Base-by-base conservation (phyloP, 2,888 invertebrate species). In the Agrotis puta region DNA sequence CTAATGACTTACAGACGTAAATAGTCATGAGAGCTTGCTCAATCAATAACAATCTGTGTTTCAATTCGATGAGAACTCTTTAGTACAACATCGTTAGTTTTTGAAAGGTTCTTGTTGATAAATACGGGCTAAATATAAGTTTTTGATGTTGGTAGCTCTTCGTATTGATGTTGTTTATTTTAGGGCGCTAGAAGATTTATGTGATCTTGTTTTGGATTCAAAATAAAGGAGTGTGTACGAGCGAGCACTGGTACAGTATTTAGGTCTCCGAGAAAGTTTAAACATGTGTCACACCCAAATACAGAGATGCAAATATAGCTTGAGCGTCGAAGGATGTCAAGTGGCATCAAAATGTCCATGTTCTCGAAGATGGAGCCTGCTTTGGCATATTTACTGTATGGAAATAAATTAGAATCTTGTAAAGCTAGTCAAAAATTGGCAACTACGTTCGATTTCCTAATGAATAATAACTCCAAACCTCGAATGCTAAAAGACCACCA, bases 1-100 rank as follows among this genome's bases (percentile, higher is more conserved):
- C 64, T 62, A 86, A 76, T 85, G 81, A 82, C 66, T 80, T 84
- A 72, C 74, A 74, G 74, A 76, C 70, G 65, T 70, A 85, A 85
- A 88, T 84, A 86, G 81, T 62, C 63, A 77, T 66, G 73, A 74
- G 79, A 72, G 64, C 65, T 68, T 45, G 57, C 65, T 75, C 70
- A 74, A 84, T 81, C 77, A 83, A 82, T 80, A 82, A 71, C 74
- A 80, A 58, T 70, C 51, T 22, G 63, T 45, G 54, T 63, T 43
- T 50, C 45, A 45, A 61, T 54, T 22, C 45, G 57, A 68, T 74
- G 77, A 53, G 51, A 68, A 84, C 72, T 68, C 74, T 72, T 74
- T 73, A 51, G 47, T 58, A 27, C 64, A 56, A 20, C 43, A 24
- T 62, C 51, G 39, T 64, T 66, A 53, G 53, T 57, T 76, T 71